phyloP scores from a whole-genome alignment of 2,797 vertebrate genomes.

The Sylvilagus floridanus region DNA sequence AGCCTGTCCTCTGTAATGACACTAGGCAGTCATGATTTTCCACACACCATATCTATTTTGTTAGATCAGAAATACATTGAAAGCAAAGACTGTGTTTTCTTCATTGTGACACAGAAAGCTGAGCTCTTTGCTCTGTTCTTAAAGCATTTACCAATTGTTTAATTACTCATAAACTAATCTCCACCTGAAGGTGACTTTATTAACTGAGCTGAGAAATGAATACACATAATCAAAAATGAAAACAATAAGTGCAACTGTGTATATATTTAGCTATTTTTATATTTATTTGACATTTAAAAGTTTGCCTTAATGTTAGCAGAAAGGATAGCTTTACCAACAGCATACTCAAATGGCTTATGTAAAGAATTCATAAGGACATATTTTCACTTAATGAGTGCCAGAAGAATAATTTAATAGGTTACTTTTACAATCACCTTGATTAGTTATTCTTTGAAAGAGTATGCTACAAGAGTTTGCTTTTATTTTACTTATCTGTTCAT shows the following conservation, averaged over 20 bases:
- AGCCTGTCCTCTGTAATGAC: neutral
- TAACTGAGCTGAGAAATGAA: constrained; percentile 27
- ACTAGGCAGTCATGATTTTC: constrained; percentile 14
- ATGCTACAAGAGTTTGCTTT: neutral
- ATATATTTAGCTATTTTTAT: neutral
- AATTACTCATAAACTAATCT: neutral
- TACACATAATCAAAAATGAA: constrained; percentile 24
- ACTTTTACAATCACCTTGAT: constrained; percentile 20
- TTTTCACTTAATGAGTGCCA: constrained; percentile 29
- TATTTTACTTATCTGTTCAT: constrained; percentile 49
- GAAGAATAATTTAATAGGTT: constrained; percentile 44
- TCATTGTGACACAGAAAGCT: neutral
- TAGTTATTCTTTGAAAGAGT: neutral
- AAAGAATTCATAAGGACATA: constrained; percentile 14
- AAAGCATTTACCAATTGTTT: neutral
- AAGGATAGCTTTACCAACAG: neutral
- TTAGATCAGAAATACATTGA: neutral
- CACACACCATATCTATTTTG: neutral
- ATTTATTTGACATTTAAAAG: constrained; percentile 13
- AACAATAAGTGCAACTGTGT: neutral
- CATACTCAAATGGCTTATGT: neutral
- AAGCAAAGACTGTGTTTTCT: neutral
- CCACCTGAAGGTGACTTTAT: neutral
- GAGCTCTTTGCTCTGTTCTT: neutral
- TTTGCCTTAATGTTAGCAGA: constrained; percentile 37